Percentiles rank a stretch among this genome's conserved stretches.
phyloP scores from a whole-genome alignment of 2,888 invertebrate genomes.

The Gandaritis pyraliata region DNA sequence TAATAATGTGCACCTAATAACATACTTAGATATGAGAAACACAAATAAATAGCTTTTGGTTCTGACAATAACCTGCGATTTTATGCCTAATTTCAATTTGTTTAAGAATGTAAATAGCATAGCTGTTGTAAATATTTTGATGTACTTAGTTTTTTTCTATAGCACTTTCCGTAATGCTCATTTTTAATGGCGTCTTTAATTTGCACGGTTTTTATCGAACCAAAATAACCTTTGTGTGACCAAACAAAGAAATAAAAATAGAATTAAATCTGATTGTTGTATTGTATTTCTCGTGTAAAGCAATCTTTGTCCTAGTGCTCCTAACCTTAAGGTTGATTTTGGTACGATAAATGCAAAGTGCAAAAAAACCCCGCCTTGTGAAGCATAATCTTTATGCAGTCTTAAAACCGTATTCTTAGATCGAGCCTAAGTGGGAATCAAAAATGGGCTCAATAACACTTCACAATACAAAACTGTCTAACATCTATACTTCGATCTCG shows the following conservation, averaged over 20 bases:
- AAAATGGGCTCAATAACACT: no score
- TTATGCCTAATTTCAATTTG: slow-evolving; percentile 34
- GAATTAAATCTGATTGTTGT: no score
- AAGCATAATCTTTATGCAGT: slow-evolving; percentile 5
- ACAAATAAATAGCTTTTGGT: slow-evolving; percentile 25
- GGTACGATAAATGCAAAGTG: neutral
- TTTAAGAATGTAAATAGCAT: slow-evolving; percentile 48
- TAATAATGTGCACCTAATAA: slow-evolving; percentile 64
- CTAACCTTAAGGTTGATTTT: neutral
- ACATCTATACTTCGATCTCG: no score
- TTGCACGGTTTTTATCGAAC: neutral
- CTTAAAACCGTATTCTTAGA: neutral
- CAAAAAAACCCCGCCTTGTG: neutral
- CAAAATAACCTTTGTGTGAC: neutral
- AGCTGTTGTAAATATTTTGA: slow-evolving; percentile 44
- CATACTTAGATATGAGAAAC: slow-evolving; percentile 55
- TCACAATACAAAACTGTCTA: no score
- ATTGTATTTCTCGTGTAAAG: no score
- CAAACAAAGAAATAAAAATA: neutral
- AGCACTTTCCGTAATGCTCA: slow-evolving; percentile 15
- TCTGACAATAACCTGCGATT: slow-evolving; percentile 32
- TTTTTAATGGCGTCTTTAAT: slow-evolving; percentile 15
- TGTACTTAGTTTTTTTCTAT: slow-evolving; percentile 24
- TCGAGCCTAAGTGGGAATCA: no score
- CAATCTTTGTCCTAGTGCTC: no score